Evolutionary conservation across 2,113 vertebrate species (phyloP).

Genomic region (pig (Sus scrofa)): T2T-Sscrofa CM000816.6:34210501-34211000

Average conservation of each 20-base stretch:
- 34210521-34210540: not conserved
- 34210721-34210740: not conserved
- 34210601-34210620: conserved; percentile 8
- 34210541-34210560: not conserved
- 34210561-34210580: not conserved
- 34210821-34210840: not conserved
- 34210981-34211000: too few species aligned
- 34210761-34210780: not conserved
- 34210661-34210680: not conserved
- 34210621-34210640: not conserved
- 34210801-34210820: not conserved
- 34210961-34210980: too few species aligned
- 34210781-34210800: not conserved
- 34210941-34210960: too few species aligned
- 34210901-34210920: not conserved
- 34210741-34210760: too few species aligned
- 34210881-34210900: not conserved
- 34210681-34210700: not conserved
- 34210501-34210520: too few species aligned
- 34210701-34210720: not conserved
- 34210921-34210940: too few species aligned
- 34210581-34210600: not conserved
- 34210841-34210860: not conserved
- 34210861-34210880: not conserved
- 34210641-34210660: not conserved